Conservation (phyloP, 2,113 vertebrate species). For the Guaruba guarouba region DNA sequence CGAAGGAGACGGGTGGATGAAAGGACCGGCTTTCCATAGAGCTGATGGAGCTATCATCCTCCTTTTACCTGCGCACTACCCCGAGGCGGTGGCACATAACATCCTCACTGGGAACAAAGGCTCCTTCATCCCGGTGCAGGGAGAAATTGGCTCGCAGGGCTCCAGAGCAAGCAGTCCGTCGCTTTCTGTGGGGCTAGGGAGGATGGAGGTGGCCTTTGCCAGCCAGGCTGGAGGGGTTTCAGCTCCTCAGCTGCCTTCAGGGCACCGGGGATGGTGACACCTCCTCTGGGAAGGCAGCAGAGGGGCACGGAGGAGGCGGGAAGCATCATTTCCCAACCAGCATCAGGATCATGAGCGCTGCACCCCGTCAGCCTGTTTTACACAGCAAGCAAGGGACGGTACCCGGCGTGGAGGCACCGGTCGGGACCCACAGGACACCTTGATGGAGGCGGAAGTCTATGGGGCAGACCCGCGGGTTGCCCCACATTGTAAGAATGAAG, state of each 20-base stretch:
- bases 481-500: not conserved
- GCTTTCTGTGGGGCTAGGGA: not conserved
- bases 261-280: not conserved
- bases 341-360: not conserved
- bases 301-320: not conserved
- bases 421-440: fast-evolving
- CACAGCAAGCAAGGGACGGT: not conserved
- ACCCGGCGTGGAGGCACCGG: fast-evolving
- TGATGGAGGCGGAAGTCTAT: fast-evolving
- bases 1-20: fast-evolving
- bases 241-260: not conserved
- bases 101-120: fast-evolving
- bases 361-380: not conserved
- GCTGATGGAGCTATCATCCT: not conserved
- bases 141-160: not conserved
- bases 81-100: not conserved
- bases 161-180: not conserved
- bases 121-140: fast-evolving
- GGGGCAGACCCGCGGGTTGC: not conserved
- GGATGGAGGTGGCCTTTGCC: not conserved
- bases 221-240: not conserved
- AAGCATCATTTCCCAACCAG: not conserved
- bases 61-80: not conserved
- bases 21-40: fast-evolving
- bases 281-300: not conserved